Conservation (phyloP, 1,140 invertebrate genomes). For the Drosophila oshimai region DNA sequence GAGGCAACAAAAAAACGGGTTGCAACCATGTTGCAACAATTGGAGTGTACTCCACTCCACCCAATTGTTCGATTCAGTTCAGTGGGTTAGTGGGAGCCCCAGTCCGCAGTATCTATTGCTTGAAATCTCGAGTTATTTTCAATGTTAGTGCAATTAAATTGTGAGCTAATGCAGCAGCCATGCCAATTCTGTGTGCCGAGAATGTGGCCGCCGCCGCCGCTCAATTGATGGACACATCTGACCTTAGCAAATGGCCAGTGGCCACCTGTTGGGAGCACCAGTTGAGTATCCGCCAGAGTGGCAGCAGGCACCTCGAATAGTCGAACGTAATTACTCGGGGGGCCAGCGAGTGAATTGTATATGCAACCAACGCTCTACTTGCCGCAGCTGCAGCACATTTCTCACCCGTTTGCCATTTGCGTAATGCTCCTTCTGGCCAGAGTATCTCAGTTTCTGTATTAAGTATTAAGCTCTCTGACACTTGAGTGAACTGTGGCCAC, state of each 20-base stretch:
- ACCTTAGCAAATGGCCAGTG: constrained; percentile 48
- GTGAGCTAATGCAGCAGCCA: constrained; percentile 26
- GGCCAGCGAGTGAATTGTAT: constrained; percentile 36
- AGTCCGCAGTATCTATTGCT: background rate
- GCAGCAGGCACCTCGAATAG: background rate
- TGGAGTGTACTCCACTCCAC: background rate
- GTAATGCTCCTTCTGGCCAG: constrained; percentile 37
- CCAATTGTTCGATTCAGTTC: constrained; percentile 47
- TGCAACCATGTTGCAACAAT: constrained; percentile 38
- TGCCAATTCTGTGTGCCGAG: constrained; percentile 29
- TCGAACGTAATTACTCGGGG: constrained; percentile 46
- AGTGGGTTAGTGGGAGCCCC: constrained; percentile 60
- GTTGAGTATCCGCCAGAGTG: constrained; percentile 54
- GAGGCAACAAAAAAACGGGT: constrained; percentile 34
- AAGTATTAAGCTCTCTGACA: constrained; percentile 36
- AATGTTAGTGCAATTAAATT: constrained; percentile 53
- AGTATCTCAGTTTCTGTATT: background rate
- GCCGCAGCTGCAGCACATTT: constrained; percentile 49
- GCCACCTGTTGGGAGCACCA: constrained; percentile 50
- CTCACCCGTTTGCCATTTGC: constrained; percentile 40
- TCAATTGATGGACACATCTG: constrained; percentile 61
- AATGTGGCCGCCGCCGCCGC: constrained; percentile 47
- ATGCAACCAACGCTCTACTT: constrained; percentile 26
- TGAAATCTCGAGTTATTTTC: constrained; percentile 28
- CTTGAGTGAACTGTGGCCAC: constrained; percentile 61